phyloP scores from a whole-genome alignment of 2,797 vertebrate genomes.

The Sparidentex hasta region DNA sequence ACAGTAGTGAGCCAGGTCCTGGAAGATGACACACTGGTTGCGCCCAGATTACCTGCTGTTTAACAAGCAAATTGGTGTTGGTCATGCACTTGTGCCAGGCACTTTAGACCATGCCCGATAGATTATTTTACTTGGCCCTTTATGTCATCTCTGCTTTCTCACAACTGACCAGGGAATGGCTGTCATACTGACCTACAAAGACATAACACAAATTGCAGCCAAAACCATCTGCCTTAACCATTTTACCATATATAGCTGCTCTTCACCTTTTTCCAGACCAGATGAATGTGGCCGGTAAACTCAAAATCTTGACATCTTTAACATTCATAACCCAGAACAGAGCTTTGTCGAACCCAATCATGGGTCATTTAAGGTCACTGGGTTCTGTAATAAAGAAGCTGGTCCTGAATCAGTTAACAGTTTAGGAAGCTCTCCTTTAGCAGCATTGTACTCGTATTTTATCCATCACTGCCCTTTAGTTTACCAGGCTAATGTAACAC shows the following conservation, averaged over 20 bases:
- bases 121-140: too few species aligned
- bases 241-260: neutral
- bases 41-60: too few species aligned
- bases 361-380: neutral
- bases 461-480: neutral
- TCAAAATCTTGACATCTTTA: neutral
- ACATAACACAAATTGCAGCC: neutral
- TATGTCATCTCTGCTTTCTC: neutral
- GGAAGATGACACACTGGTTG: too few species aligned
- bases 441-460: conserved; percentile 1
- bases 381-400: neutral
- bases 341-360: neutral
- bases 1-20: too few species aligned
- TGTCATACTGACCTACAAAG: neutral
- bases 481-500: neutral
- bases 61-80: too few species aligned
- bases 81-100: too few species aligned
- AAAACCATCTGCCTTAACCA: neutral
- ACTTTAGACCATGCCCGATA: too few species aligned
- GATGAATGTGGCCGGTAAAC: neutral
- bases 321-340: neutral
- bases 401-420: neutral
- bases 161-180: neutral
- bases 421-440: neutral
- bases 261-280: neutral